phyloP scores from a whole-genome alignment of 2,888 invertebrate genomes.

The Metopia argyrocephala region DNA sequence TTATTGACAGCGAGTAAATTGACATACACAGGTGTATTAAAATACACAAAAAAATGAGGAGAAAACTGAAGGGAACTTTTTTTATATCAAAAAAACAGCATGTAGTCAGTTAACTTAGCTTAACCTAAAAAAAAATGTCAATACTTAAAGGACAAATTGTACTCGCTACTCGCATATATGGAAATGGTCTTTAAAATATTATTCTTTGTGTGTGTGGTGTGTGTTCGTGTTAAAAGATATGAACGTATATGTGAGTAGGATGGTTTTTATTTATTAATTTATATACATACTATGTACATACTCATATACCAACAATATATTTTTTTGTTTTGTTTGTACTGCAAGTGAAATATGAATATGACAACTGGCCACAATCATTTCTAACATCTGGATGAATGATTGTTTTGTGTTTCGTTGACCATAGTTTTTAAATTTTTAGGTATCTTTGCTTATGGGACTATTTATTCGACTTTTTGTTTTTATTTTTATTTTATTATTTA shows the following conservation, averaged over 20 bases:
- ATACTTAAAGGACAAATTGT: slow-evolving; percentile 36
- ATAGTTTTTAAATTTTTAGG: background rate
- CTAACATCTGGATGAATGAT: slow-evolving; percentile 46
- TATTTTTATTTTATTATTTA: background rate
- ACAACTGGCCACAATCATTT: slow-evolving; percentile 50
- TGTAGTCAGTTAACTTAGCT: background rate
- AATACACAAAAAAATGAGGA: background rate
- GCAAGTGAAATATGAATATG: slow-evolving; percentile 11
- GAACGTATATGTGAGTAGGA: too few species aligned
- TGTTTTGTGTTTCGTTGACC: slow-evolving; percentile 3
- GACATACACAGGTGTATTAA: background rate
- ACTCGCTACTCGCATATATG: too few species aligned
- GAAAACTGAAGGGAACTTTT: background rate
- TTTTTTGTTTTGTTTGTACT: background rate
- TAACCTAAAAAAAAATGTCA: background rate
- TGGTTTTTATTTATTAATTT: background rate
- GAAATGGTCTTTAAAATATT: too few species aligned
- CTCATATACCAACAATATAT: too few species aligned
- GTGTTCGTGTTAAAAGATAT: too few species aligned
- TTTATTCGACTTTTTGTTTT: background rate
- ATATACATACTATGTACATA: too few species aligned
- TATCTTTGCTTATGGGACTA: background rate
- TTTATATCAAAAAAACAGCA: slow-evolving; percentile 8
- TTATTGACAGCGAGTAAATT: background rate
- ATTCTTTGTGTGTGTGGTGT: too few species aligned